Base-by-base conservation (phyloP, 2,888 invertebrate genomes). In the Drosophila anomelani region DNA sequence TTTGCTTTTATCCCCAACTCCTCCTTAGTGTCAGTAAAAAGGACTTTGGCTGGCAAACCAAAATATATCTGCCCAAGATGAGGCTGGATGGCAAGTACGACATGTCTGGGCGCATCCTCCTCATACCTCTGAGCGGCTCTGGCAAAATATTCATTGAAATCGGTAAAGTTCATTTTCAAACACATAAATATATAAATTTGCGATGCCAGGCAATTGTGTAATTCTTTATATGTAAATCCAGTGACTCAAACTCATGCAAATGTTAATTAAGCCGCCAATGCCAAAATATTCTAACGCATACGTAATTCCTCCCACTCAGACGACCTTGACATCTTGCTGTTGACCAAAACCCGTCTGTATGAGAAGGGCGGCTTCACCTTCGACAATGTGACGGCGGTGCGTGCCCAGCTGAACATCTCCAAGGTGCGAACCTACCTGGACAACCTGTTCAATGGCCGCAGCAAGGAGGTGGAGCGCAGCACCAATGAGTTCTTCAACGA, bases 91-190 rank as follows among this genome's bases (percentile, higher is more conserved):
- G 95, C 41, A 94, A 94, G 4, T 95, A 95, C 81, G 94, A 94
- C 77, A 93, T 95, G 71, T 93, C 94, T 79, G 95, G 95, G 47
- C 94, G 95, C 82, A 95, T 95, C 85, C 91, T 95, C 56, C 92
- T 95, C 15, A 95, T 95, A 80, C 95, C 95, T 3, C 91, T 96
- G 59, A 94, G 94, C 57, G 95, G 95, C 32, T 92, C 94, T 53
- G 95, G 96, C 7, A 91, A 93, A 41, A 95, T 95, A 87, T 95
- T 95, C 94, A 95, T 95, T 90, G 95, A 95, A 90, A 95, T 95
- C 73, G 94, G 95, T 95, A 92, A 64, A 15, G 8, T 26, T 13
- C 1, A 8, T 4, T 8, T 46, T 7, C 8, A 23, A 44, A 7
- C 20, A 15, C 4, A 34, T 8, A 20, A 17, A 12, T n/a, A 6